Evolutionary conservation across 2,797 vertebrate genomes (phyloP).

Genomic region (Sphenodon punctatus): DNA sequence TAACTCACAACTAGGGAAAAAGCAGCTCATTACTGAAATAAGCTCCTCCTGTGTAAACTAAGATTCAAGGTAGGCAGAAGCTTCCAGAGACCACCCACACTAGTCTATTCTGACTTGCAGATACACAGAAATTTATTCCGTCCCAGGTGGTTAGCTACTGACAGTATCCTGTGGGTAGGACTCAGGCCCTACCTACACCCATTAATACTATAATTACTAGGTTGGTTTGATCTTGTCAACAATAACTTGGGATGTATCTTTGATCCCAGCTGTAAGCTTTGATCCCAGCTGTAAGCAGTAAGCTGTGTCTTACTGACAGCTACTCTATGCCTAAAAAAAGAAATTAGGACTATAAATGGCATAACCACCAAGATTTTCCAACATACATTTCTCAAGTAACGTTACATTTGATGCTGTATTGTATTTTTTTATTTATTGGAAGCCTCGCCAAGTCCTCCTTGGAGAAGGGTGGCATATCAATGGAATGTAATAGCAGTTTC

Average conservation of each 20-base stretch:
- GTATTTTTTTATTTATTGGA: no score
- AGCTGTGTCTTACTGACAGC: constrained; percentile 51
- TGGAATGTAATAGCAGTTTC: no score
- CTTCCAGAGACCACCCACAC: constrained; percentile 34
- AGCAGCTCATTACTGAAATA: constrained; percentile 27
- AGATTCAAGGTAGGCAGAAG: no score
- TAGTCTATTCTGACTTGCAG: constrained; percentile 41
- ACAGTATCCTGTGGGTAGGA: constrained; percentile 23
- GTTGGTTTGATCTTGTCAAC: constrained; percentile 56
- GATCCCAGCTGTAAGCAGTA: no score
- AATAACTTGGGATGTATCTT: constrained; percentile 43
- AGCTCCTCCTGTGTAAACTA: constrained; percentile 38
- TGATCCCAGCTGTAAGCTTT: no score
- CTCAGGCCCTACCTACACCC: constrained; percentile 41
- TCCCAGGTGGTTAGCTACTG: constrained; percentile 25
- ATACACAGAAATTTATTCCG: constrained; percentile 14
- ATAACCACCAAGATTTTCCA: neutral
- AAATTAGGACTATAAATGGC: constrained; percentile 19
- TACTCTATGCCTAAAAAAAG: constrained; percentile 43
- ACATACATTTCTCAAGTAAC: constrained; percentile 15
- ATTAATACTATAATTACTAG: constrained; percentile 52
- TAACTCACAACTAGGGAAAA: constrained; percentile 3
- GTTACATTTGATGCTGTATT: no score
- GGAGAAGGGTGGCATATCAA: no score
- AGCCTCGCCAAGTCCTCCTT: no score